These are phyloP conservation scores for Brevimyrus niger DNA, from an alignment of 2,113 vertebrate species.

Conservation along the genomic window DNA sequence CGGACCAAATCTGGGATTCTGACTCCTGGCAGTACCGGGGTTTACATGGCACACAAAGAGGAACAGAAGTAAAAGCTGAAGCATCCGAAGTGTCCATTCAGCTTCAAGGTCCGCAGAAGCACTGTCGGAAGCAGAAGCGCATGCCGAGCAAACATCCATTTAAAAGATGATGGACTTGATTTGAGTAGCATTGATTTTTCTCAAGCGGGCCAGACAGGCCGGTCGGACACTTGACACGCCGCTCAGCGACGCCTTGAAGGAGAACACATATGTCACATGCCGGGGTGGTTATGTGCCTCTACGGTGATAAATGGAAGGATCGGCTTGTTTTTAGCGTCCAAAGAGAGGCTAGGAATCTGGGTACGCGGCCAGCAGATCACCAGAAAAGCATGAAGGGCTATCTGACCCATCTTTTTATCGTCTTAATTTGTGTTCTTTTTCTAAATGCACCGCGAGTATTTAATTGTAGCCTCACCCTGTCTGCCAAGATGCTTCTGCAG, in stretches of 20 bases:
- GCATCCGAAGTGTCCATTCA: not conserved
- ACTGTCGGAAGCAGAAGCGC: not conserved
- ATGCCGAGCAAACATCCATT: not conserved
- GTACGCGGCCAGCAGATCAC: not conserved
- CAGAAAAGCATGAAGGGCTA: not conserved
- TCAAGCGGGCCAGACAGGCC: not conserved
- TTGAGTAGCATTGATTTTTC: constrained; percentile 5
- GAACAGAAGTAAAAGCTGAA: not conserved
- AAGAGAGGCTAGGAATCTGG: not conserved
- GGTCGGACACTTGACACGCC: not conserved
- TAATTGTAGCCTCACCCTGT: not conserved
- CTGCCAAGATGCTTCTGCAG: not conserved
- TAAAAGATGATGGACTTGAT: not conserved
- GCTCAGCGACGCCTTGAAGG: not conserved
- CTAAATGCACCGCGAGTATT: not conserved
- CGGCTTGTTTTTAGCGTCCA: not conserved
- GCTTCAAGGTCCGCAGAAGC: not conserved
- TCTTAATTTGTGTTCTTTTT: not conserved
- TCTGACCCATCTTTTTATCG: not conserved
- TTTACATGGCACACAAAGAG: not conserved
- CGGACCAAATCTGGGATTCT: not conserved
- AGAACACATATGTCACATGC: not conserved
- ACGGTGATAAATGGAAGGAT: not conserved
- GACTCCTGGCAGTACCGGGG: not conserved
- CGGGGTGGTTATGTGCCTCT: not conserved